These are phyloP conservation scores for Linnaemya vulpina DNA, from an alignment of 2,888 invertebrate genomes.

Conservation along the genomic window DNA sequence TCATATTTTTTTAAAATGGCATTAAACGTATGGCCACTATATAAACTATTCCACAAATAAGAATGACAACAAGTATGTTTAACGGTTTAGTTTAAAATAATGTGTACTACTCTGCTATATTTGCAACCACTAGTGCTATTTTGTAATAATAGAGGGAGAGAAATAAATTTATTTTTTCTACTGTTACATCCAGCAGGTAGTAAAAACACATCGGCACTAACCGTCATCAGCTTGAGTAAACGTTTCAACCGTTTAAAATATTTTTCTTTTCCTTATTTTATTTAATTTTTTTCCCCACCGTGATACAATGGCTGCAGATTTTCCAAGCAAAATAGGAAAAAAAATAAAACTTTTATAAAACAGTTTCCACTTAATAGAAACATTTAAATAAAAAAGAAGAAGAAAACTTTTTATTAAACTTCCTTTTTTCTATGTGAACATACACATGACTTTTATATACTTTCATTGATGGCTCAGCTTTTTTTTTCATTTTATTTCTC, in stretches of 20 bases:
- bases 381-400: conserved; percentile 34
- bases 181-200: conserved; percentile 31
- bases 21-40: no score
- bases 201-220: conserved; percentile 27
- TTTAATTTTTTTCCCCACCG: not conserved
- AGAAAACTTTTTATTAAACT: conserved; percentile 32
- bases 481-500: conserved; percentile 29
- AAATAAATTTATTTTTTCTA: conserved; percentile 3
- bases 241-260: conserved; percentile 23
- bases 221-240: conserved; percentile 35
- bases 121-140: not conserved
- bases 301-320: not conserved
- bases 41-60: no score
- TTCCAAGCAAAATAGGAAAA: not conserved
- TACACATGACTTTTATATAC: not conserved
- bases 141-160: not conserved
- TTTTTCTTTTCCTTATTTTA: conserved; percentile 5
- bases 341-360: conserved; percentile 7
- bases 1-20: no score
- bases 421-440: conserved; percentile 5
- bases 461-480: conserved; percentile 1
- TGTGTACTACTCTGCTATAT: not conserved
- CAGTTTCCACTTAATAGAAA: conserved; percentile 46
- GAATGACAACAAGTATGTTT: no score
- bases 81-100: not conserved